These are phyloP conservation scores for Empis livida DNA, from an alignment of 2,888 invertebrate species.

Conservation along the genomic window DNA sequence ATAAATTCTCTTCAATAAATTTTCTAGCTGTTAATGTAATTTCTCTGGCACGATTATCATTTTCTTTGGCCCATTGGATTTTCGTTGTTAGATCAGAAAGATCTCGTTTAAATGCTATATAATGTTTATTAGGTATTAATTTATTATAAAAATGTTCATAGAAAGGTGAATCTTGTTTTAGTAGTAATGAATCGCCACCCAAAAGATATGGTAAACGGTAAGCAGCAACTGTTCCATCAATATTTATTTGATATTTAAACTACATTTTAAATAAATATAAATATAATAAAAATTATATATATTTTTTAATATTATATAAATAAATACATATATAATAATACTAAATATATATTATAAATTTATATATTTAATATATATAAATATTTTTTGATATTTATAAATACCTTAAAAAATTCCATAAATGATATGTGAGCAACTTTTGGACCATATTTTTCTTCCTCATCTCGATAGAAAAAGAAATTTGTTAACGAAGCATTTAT, in stretches of 20 bases:
- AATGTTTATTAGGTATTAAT: conserved; percentile 65
- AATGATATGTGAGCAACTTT: conserved; percentile 75
- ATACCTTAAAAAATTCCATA: conserved; percentile 87
- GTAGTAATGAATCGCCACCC: conserved; percentile 71
- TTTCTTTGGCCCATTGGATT: conserved; percentile 60
- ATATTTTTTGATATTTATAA: no score
- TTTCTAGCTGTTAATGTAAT: conserved; percentile 54
- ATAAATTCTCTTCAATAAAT: conserved; percentile 62
- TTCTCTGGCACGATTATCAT: conserved; percentile 52
- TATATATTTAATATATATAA: no score
- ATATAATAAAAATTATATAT: conserved; percentile 9
- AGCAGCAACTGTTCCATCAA: conserved; percentile 95
- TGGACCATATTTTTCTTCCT: conserved; percentile 75
- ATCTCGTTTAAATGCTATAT: conserved; percentile 66
- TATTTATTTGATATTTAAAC: conserved; percentile 89
- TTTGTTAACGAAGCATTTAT: conserved; percentile 88
- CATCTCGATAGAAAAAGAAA: conserved; percentile 87
- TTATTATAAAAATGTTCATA: conserved; percentile 87
- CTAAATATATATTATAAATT: no score
- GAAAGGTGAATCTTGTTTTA: conserved; percentile 89
- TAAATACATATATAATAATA: no score
- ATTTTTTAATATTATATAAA: conserved; percentile 3
- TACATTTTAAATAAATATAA: no score
- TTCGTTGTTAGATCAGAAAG: conserved; percentile 67
- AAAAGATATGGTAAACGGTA: conserved; percentile 87